Evolutionary conservation across 2,888 invertebrate genomes (phyloP), one percentile per base, ranked within the genome.

Genomic region (Cheilosia soror): DNA sequence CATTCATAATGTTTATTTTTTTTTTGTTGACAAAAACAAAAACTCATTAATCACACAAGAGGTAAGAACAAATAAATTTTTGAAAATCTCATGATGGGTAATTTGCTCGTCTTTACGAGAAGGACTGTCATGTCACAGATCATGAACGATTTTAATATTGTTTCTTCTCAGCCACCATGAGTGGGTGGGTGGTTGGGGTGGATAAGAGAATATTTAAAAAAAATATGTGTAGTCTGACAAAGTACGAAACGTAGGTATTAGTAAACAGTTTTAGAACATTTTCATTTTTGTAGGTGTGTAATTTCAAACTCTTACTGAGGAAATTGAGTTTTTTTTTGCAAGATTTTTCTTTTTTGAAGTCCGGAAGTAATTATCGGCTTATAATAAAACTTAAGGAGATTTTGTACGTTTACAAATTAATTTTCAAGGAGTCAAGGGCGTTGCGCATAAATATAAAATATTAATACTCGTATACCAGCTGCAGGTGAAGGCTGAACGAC

Each of bases 291-390:
- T 53, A n/a, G 47, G 47, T 44, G 47, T 44, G 58, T 58, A 71
- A 71, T 71, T 40, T 15, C 29, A 71, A 60, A 71, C 71, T 71
- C 44, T 58, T 58, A 33, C 7, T 57, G 13, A n/a, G 40, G 29
- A 27, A 7, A 44, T 44, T 44, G 13, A n/a, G 2, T 13, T 25
- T 20, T 49, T 47, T 57, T 49, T 65, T 25, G 37, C 0, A 15
- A 15, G 44, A 13, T 44, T 27, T 27, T 51, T 27, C 27, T 15
- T 53, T 66, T 58, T 58, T 15, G 7, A 69, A 37, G 37, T 37
- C 3, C 37, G 20, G 33, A 63, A 49, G 49, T 49, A 37, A 65
- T 51, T 65, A 65, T 37, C 20, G 33, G 33, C 11, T 9, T 31
- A 44, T 20, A 57, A 20, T 31, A 44, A 11, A 37, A 13, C 9